Evolutionary conservation across 64 coral and sea anemone species (phyloP), one percentile per base, ranked within the genome.

Genomic region (Dendrophyllia cribrosa): DNA sequence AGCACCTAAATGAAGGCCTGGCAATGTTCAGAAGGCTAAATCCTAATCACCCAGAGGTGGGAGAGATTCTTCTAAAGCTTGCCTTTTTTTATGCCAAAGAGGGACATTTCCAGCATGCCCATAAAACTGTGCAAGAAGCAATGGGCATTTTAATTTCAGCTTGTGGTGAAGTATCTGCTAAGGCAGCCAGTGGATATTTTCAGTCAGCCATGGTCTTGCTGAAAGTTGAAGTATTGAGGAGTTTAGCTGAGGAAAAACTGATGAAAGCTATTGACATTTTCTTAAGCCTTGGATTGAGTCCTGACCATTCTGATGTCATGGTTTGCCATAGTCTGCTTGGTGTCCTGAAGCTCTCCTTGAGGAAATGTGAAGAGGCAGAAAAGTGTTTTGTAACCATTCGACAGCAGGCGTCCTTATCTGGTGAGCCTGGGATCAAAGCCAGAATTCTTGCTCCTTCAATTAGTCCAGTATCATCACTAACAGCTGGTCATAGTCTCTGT

Each of bases 221-320:
- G 20, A 76, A 53, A 19, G 49, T 4, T 19, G 19, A 47, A 53
- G 49, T 14, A 76, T n/a, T 15, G 5, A 19, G 15, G 12, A 4
- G 9, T 75, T 51, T 47, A 76, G 74, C 74, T 22, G 46, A 19
- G 16, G 74, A 76, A 43, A 76, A 52, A 53, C 13, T 76, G 49
- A 53, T 16, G 17, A 76, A 76, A 76, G 74, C 47, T 14, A 76
- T 51, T 76, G 74, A 51, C 8, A 51, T 76, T 14, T 76, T 51
- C 47, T 6, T n/a, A 12, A 20, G 21, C 10, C 74, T 76, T 52
- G 74, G 74, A 19, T 16, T 76, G 74, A 6, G 0, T 19, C 19
- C 2, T 47, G 9, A 15, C 12, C 43, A 46, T 48, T 11, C 70
- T 26, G 34, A 73, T 73, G 70, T 73, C 70, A 47, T 17, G 11